Conservation (phyloP, 1,140 invertebrate genomes). For the Dendroctonus ponderosae region DNA sequence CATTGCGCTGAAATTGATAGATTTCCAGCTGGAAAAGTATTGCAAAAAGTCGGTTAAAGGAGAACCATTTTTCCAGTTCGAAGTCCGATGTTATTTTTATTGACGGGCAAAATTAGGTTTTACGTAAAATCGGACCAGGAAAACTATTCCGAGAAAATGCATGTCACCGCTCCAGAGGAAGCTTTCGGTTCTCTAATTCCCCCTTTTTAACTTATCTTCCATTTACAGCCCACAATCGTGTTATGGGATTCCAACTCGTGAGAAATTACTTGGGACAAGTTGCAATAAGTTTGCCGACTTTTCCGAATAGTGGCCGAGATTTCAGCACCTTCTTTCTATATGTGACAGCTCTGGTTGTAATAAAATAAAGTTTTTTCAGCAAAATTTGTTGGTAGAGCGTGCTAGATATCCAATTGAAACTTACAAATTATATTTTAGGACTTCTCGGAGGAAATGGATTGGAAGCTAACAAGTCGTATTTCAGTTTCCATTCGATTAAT, state of each 20-base stretch:
- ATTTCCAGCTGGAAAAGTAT: not conserved
- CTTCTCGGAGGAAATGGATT: too few species aligned
- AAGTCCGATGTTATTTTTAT: not conserved
- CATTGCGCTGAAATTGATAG: not conserved
- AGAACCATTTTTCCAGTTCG: too few species aligned
- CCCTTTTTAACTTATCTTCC: conserved; percentile 22
- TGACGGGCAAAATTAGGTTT: not conserved
- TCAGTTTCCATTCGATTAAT: too few species aligned
- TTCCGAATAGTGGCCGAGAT: conserved; percentile 12
- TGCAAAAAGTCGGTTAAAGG: not conserved
- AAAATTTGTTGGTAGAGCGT: too few species aligned
- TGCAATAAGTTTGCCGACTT: conserved; percentile 21
- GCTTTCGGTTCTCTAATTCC: conserved; percentile 12
- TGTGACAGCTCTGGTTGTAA: conserved; percentile 13
- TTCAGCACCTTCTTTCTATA: conserved; percentile 11
- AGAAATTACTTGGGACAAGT: conserved; percentile 24
- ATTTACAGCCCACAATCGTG: conserved; percentile 24
- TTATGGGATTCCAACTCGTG: conserved; percentile 18
- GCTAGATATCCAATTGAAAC: too few species aligned
- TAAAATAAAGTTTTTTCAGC: conserved; percentile 10
- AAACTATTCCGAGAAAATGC: conserved; percentile 10
- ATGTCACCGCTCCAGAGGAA: not conserved
- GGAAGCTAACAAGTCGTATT: too few species aligned
- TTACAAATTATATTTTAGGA: too few species aligned
- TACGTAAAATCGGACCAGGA: not conserved